phyloP scores from a whole-genome alignment of 2,113 vertebrate species.

The Caretta caretta region DNA sequence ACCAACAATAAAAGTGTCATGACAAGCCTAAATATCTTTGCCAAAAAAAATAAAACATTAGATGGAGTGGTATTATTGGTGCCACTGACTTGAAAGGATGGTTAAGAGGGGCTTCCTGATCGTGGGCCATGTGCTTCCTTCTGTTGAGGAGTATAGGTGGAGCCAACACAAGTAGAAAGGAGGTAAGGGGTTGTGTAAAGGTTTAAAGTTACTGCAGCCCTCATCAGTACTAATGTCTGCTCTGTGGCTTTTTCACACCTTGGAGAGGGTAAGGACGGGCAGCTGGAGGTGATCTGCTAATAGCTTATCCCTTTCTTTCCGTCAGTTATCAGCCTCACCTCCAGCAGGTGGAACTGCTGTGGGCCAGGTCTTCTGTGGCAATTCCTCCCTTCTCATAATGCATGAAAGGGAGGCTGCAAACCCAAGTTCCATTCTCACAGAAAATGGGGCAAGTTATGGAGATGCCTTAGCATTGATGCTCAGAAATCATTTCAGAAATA shows the following conservation, averaged over 20 bases:
- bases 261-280: not conserved
- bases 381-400: not conserved
- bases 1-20: accelerated
- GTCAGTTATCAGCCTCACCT: not conserved
- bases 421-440: not conserved
- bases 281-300: not conserved
- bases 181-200: not conserved
- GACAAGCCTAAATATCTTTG: not conserved
- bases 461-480: not conserved
- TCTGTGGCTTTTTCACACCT: not conserved
- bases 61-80: not conserved
- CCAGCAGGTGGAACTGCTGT: not conserved
- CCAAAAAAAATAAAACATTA: not conserved
- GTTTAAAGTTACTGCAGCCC: not conserved
- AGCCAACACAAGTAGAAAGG: not conserved
- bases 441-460: not conserved
- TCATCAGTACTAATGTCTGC: not conserved
- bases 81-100: accelerated
- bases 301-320: not conserved
- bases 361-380: not conserved
- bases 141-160: not conserved
- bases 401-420: not conserved
- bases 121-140: not conserved
- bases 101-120: not conserved
- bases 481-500: not conserved